Base-by-base conservation (phyloP, 1,140 invertebrate species). In the Elysia chlorotica region DNA sequence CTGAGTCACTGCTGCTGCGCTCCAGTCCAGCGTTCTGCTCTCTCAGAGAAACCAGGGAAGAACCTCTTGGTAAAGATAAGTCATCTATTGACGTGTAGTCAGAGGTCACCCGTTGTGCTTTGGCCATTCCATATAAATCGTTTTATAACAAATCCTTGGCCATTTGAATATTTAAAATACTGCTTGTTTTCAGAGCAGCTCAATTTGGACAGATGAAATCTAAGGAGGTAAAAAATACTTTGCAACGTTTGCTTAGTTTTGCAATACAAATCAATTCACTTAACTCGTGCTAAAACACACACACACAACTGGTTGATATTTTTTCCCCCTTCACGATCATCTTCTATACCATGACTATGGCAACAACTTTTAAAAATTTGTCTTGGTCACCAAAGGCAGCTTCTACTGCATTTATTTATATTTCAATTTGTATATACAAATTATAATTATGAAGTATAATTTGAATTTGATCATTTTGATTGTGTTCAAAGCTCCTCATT, bases 1-100 rank as follows among this genome's bases (percentile, higher is more conserved):
- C 81, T 3, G 81, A 81, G 65, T 84, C 82, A 76, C 82, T 83
- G 75, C 77, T 83, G 38, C 78, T 78, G 17, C 82, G 74, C 73
- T 83, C 81, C 54, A 75, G 72, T 23, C 76, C 62, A 59, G 72
- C 63, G 28, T 74, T 56, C 71, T 72, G 41, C 37, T 75, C 67
- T 25, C 62, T 66, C 21, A 75, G 62, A 36, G 68, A 75, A 41
- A 71, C 68, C 30, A 75, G 63, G 14, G 72, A 72, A 28, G 66
- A 36, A 37, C 69, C 69, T 31, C 74, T 65, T 53, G 81, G 80
- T n/a, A 81, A 65, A 30, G 81, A 83, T 59, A 83, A 76, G 76
- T 83, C 80, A 79, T 83, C 81, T 62, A 76, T 78, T 31, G 78
- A 78, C 70, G 71, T 73, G 53, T 76, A 81, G 56, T 77, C 73